Evolutionary conservation across 2,113 vertebrate species (phyloP).

Genomic region (Halcyon malimbica): DNA sequence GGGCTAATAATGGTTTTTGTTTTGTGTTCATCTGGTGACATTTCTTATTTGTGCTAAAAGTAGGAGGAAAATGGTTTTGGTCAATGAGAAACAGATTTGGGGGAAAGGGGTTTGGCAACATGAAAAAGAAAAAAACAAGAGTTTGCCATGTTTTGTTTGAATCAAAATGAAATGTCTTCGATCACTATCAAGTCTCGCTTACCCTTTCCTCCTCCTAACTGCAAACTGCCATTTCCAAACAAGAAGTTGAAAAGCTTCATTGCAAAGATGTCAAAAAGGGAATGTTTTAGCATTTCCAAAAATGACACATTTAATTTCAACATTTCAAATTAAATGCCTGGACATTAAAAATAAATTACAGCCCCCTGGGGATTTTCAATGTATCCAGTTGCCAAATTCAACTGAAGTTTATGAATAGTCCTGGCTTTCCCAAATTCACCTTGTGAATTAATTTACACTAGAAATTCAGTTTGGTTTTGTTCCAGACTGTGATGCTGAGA

Average conservation of each 20-base stretch:
- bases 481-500: not conserved
- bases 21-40: not conserved
- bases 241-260: constrained; percentile 33
- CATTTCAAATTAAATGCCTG: constrained; percentile 41
- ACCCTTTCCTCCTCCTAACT: constrained; percentile 16
- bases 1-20: not conserved
- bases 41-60: not conserved
- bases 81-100: not conserved
- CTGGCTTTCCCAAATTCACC: not conserved
- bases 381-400: constrained; percentile 19
- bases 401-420: not conserved
- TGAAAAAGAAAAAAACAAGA: not conserved
- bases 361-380: not conserved
- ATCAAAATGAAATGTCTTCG: not conserved
- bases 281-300: constrained; percentile 50
- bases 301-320: constrained; percentile 44
- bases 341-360: constrained; percentile 53
- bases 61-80: not conserved
- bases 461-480: not conserved
- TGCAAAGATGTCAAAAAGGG: constrained; percentile 43
- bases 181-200: not conserved
- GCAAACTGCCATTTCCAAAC: not conserved
- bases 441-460: not conserved
- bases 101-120: accelerated
- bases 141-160: not conserved